phyloP scores from a whole-genome alignment of 2,888 invertebrate genomes.

The Limnephilus lunatus region DNA sequence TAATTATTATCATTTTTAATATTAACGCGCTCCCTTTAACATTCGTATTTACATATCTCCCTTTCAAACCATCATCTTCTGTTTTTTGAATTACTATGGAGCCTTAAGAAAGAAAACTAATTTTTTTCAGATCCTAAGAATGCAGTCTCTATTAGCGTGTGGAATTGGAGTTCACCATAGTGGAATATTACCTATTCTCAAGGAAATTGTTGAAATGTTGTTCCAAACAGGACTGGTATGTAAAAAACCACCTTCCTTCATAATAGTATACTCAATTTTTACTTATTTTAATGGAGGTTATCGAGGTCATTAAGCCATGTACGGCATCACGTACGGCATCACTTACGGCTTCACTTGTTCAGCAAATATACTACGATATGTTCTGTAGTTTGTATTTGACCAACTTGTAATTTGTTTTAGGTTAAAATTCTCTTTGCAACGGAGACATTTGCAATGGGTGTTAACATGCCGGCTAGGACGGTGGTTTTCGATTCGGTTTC shows the following conservation, averaged over 20 bases:
- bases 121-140: constrained; percentile 76
- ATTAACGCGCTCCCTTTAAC: no score
- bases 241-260: constrained; percentile 69
- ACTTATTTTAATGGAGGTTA: not conserved
- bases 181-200: constrained; percentile 98
- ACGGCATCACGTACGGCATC: no score
- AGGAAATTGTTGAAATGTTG: constrained; percentile 98
- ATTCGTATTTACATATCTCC: no score
- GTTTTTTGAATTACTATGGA: no score
- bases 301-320: no score
- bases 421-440: constrained; percentile 96
- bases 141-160: constrained; percentile 84
- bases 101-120: not conserved
- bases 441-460: constrained; percentile 99
- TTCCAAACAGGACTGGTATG: constrained; percentile 96
- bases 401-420: constrained; percentile 67
- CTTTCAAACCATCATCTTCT: no score
- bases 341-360: no score
- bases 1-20: no score
- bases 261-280: not conserved
- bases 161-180: constrained; percentile 99
- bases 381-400: not conserved
- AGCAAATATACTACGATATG: no score
- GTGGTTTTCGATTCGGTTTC: constrained; percentile 95
- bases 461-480: constrained; percentile 99